phyloP scores from a whole-genome alignment of 2,797 vertebrate species.

The Cynopterus sphinx region DNA sequence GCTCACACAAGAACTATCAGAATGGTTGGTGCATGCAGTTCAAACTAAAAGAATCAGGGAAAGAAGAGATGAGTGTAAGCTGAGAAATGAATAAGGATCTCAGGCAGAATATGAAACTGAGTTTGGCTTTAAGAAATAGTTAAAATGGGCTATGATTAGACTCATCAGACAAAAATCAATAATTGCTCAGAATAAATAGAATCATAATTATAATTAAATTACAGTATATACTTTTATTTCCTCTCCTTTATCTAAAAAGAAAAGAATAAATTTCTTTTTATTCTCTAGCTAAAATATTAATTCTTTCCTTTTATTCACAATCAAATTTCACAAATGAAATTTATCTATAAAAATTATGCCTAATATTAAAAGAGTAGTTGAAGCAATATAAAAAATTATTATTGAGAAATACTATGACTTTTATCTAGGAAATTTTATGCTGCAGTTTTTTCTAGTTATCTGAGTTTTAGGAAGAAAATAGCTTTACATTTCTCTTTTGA shows the following conservation, averaged over 20 bases:
- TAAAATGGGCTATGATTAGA: not conserved
- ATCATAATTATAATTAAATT: not conserved
- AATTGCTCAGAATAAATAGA: not conserved
- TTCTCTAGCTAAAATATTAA: not conserved
- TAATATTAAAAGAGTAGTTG: not conserved
- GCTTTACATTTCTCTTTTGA: not conserved
- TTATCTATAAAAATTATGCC: not conserved
- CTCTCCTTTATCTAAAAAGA: not conserved
- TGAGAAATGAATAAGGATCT: not conserved
- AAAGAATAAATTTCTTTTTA: not conserved
- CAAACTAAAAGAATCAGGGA: not conserved
- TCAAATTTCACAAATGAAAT: constrained; percentile 20
- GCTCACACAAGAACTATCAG: not conserved
- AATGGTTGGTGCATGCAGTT: not conserved
- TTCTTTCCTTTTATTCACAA: not conserved
- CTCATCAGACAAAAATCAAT: constrained; percentile 4
- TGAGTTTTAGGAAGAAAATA: not conserved
- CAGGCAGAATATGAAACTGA: not conserved
- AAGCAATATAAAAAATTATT: not conserved
- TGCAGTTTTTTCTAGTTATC: not conserved
- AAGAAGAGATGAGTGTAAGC: not conserved
- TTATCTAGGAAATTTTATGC: not conserved
- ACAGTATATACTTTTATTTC: not conserved
- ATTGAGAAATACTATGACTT: not conserved
- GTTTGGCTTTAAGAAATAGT: not conserved